These are phyloP conservation scores for Cynopterus brachyotis DNA, from an alignment of 2,113 vertebrate species.

Conservation along the genomic window DNA sequence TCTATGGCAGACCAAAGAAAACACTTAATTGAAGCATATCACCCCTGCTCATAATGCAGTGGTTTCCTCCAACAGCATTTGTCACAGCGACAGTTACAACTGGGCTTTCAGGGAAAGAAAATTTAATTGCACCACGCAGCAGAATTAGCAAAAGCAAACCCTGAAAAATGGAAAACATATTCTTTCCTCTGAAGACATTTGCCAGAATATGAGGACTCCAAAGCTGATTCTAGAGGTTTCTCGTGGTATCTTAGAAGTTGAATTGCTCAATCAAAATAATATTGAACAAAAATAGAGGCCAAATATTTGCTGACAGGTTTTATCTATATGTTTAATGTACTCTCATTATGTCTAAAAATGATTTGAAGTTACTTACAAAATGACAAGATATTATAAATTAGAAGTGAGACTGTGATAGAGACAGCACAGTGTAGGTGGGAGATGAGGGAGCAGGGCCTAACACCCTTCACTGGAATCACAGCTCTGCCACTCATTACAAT, in stretches of 20 bases:
- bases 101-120: not conserved
- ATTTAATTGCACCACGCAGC: not conserved
- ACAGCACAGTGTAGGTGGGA: not conserved
- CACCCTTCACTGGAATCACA: not conserved
- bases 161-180: not conserved
- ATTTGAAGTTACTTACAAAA: not conserved
- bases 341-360: not conserved
- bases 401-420: not conserved
- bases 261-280: not conserved
- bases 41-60: not conserved
- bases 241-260: not conserved
- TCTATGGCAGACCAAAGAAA: not conserved
- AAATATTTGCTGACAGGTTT: not conserved
- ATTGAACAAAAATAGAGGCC: conserved; percentile 2
- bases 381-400: not conserved
- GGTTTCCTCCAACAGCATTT: not conserved
- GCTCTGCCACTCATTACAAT: not conserved
- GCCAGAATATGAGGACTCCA: not conserved
- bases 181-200: not conserved
- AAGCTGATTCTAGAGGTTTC: not conserved
- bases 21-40: not conserved
- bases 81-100: not conserved
- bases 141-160: not conserved
- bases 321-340: not conserved
- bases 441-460: not conserved